Evolutionary conservation across 2,113 vertebrate genomes (phyloP).

Genomic region (Pachypanchax playfairii): DNA sequence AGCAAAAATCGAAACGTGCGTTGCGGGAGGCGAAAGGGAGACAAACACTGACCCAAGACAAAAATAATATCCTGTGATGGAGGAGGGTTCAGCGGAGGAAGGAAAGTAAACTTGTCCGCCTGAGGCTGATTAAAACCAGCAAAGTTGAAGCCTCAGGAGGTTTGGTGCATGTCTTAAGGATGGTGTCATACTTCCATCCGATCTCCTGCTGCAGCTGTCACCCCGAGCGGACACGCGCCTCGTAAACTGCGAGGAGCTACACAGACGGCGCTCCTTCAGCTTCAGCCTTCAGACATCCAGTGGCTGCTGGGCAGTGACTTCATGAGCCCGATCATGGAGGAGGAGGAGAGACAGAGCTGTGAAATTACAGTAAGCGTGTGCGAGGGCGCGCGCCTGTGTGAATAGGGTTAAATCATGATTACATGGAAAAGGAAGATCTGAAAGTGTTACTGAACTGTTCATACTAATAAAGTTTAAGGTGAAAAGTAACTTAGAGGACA

Average conservation of each 20-base stretch:
- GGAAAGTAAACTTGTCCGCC: conserved; percentile 70
- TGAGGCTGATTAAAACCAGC: conserved; percentile 15
- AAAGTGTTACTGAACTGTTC: not conserved
- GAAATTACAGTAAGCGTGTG: not conserved
- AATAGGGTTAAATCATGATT: not conserved
- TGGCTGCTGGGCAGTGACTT: conserved; percentile 43
- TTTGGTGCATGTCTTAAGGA: conserved; percentile 49
- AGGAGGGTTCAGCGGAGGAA: conserved; percentile 34
- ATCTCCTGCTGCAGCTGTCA: conserved; percentile 37
- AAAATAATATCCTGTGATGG: conserved; percentile 11
- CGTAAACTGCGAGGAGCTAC: conserved; percentile 41
- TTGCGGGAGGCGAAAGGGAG: conserved; percentile 27
- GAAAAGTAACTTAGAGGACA: too few relatives aligned
- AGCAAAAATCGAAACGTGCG: conserved; percentile 11
- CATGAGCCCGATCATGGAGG: conserved; percentile 15
- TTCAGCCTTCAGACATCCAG: conserved; percentile 39
- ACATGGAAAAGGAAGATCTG: not conserved
- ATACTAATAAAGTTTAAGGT: not conserved
- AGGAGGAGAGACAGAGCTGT: conserved; percentile 19
- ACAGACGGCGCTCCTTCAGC: conserved; percentile 44
- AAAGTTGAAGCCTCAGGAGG: conserved; percentile 8
- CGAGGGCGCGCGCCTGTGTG: not conserved
- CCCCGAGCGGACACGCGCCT: conserved; percentile 41
- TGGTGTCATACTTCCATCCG: conserved; percentile 45
- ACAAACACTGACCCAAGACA: conserved; percentile 6